Base-by-base conservation (phyloP, 2,797 vertebrate species). In the Trachurus trachurus region DNA sequence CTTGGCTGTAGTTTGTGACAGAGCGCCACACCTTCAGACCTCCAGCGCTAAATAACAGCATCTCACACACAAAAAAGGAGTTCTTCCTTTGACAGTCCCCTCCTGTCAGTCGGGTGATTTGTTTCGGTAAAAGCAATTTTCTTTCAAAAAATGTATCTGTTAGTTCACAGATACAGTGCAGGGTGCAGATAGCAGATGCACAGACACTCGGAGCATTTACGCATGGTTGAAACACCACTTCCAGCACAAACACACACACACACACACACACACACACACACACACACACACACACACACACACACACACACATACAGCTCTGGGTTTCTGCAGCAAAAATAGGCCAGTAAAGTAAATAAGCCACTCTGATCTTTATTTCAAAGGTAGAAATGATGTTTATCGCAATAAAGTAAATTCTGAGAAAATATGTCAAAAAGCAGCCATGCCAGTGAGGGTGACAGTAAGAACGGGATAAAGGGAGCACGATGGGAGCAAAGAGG, bases 331-430 rank as follows among this genome's bases (percentile, higher is more conserved):
- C 29, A 45, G 81, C 17, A n/a, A 80, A 88, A 88, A 87, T 66
- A 84, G 82, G 66, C 62, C 82, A 78, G 83, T 56, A 76, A 89
- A 85, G 81, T 80, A 90, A 92, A 89, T 89, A 89, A 85, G 74
- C 73, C 76, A 78, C 84, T 87, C 74, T 86, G 84, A 82, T 91
- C 88, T 87, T 78, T 73, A 87, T 89, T 82, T 81, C 61, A 89
- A 87, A 91, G 69, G 78, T 74, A 86, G 87, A 87, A 70, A 78
- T 68, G 87, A 91, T 88, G 80, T 88, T 88, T 87, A 88, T 92
- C 82, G 22, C 63, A 72, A 87, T 78, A 65, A 87, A 83, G 80
- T 67, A 16, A 86, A 87, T 85, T 81, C 56, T 1, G 66, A 73
- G 72, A 52, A 87, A 87, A 91, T 72, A 6, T 68, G 81, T 86